Evolutionary conservation across 2,113 vertebrate species (phyloP), one percentile per base, ranked within the genome.

Genomic region (Triplophysa siluroides): DNA sequence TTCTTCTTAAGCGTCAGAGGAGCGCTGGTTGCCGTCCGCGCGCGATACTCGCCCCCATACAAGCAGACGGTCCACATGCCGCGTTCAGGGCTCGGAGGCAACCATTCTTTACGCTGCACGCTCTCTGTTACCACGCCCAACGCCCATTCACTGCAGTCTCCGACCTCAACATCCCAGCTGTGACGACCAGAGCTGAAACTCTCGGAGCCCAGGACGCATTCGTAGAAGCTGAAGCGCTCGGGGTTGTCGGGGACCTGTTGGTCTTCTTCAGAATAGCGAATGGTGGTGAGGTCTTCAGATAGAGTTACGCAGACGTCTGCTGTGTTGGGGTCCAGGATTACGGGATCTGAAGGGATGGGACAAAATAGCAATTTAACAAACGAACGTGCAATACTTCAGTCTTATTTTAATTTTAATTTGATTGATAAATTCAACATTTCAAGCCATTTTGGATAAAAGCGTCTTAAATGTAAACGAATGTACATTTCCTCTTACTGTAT

Each of bases 241-340:
- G 86, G 83, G 82, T 90, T 89, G 78, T 87, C 83, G 0, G 88
- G 86, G 2, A 89, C 79, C 18, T 50, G 79, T 70, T 86, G 86
- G 26, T 87, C 83, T 61, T 83, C 84, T 14, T 88, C 88, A 0
- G 68, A 81, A 83, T 81, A 85, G 14, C 29, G 72, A 76, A 88
- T 77, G 9, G 77, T 82, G 47, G 88, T 83, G 45, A 90, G 84
- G 83, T 91, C 88, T 12, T 86, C 80, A 8, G 87, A 89, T 33
- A 91, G 74, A 24, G 67, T n/a, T 0, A 91, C 65, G 68, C 86
- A 86, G 21, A 66, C 10, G 16, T 88, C 87, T 26, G 86, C 87
- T 3, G 88, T 88, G 81, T 89, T 88, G 13, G 90, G 88, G 74
- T 90, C 86, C 29, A 89, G 78, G 21, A 79, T 85, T 61, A 89